Evolutionary conservation across 2,113 vertebrate species (phyloP).

Genomic region (Sphyrna mokarran): DNA sequence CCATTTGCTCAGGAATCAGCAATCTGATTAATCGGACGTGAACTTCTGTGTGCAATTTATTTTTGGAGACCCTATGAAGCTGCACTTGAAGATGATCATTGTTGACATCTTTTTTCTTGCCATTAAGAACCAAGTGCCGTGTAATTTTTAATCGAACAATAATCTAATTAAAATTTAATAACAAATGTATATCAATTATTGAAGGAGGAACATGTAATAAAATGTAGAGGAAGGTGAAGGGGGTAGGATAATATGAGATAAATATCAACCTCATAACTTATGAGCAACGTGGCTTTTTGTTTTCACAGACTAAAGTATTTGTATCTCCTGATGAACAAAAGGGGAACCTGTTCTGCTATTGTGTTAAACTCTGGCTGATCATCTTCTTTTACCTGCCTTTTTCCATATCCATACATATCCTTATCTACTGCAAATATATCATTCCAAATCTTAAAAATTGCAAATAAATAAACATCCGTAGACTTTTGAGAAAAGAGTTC

Average conservation of each 20-base stretch:
- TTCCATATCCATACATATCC: neutral
- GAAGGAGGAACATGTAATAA: neutral
- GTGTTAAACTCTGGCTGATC: neutral
- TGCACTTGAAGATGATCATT: neutral
- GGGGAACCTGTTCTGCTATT: neutral
- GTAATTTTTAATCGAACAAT: neutral
- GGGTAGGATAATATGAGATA: neutral
- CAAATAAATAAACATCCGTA: neutral
- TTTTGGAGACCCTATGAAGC: neutral
- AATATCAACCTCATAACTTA: neutral
- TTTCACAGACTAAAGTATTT: neutral
- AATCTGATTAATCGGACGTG: neutral
- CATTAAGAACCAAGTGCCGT: neutral
- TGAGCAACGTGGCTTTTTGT: neutral
- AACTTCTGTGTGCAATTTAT: neutral
- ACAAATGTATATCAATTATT: neutral
- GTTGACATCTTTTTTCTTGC: conserved; percentile 11
- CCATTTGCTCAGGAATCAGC: neutral
- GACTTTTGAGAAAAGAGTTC: neutral
- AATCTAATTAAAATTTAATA: neutral
- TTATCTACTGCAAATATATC: neutral
- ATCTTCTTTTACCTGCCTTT: neutral
- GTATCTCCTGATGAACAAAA: neutral
- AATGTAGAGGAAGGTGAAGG: neutral
- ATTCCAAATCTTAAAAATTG: neutral